A percentile compares a stretch with the other conserved stretches of the same genome.
phyloP scores from a whole-genome alignment of 2,797 vertebrate genomes.

The Smutsia temminckii region DNA sequence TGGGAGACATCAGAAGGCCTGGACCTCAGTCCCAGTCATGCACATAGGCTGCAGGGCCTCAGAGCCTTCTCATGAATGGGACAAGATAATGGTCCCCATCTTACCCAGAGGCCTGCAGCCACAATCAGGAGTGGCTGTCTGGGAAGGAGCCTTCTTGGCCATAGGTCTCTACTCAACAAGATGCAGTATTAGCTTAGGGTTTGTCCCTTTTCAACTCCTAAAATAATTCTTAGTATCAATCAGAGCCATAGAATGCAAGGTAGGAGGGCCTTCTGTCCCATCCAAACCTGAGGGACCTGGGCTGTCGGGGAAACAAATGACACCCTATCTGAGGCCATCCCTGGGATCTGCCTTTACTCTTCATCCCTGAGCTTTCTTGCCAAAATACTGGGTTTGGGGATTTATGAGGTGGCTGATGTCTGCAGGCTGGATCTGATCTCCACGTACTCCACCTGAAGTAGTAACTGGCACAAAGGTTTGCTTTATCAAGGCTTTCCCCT shows the following conservation, averaged over 20 bases:
- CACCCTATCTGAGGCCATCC: not conserved
- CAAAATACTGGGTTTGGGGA: not conserved
- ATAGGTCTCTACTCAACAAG: not conserved
- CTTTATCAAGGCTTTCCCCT: not conserved
- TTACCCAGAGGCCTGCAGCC: not conserved
- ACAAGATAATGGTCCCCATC: not conserved
- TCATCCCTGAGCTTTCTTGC: not conserved
- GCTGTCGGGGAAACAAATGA: not conserved
- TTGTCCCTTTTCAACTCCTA: not conserved
- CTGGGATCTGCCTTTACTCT: no score
- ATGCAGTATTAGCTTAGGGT: not conserved
- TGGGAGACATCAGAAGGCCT: not conserved
- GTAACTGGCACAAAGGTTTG: no score
- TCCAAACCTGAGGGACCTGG: rapidly evolving
- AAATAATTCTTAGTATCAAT: not conserved
- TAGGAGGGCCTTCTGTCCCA: not conserved
- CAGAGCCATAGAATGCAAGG: rapidly evolving
- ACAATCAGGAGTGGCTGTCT: not conserved
- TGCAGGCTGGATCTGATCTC: not conserved
- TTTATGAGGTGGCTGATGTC: not conserved
- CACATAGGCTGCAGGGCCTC: not conserved
- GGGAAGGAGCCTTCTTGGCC: not conserved
- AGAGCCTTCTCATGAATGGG: not conserved
- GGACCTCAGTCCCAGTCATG: not conserved
- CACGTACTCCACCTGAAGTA: not conserved